A percentile compares a stretch with the other conserved stretches of the same genome.
Conservation (phyloP, 2,797 vertebrate genomes). For the Coilia nasus region DNA sequence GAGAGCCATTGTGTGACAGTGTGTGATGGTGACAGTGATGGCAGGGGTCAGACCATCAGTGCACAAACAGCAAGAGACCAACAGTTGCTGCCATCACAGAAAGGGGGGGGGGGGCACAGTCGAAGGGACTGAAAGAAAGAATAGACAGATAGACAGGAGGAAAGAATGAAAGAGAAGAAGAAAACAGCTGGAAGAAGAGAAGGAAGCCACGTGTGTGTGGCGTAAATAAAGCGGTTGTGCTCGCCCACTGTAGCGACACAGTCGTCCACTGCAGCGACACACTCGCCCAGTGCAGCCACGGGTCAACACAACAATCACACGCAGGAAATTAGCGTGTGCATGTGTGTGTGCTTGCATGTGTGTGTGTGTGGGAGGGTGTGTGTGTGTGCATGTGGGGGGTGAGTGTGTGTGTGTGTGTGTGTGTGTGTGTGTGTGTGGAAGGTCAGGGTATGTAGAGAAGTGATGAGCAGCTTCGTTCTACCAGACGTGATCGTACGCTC, state of each 20-base stretch:
- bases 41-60: not conserved
- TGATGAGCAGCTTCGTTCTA: not conserved
- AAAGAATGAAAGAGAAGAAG: not conserved
- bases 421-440: too few relatives aligned
- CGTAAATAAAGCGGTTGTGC: not conserved
- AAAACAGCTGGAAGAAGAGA: slow-evolving; percentile 39
- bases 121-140: not conserved
- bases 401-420: too few relatives aligned
- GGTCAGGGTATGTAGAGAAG: not conserved
- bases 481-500: not conserved
- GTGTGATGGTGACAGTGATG: not conserved
- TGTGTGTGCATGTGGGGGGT: too few relatives aligned
- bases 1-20: not conserved
- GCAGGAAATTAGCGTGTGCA: not conserved
- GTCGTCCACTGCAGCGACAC: not conserved
- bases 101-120: not conserved
- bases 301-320: slow-evolving; percentile 31
- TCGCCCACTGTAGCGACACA: not conserved
- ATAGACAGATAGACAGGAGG: not conserved
- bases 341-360: not conserved
- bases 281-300: not conserved
- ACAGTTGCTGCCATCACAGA: not conserved
- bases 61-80: not conserved
- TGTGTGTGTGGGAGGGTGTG: not conserved
- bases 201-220: not conserved